Base-by-base conservation (phyloP, 2,888 invertebrate species). In the Macaria notata region DNA sequence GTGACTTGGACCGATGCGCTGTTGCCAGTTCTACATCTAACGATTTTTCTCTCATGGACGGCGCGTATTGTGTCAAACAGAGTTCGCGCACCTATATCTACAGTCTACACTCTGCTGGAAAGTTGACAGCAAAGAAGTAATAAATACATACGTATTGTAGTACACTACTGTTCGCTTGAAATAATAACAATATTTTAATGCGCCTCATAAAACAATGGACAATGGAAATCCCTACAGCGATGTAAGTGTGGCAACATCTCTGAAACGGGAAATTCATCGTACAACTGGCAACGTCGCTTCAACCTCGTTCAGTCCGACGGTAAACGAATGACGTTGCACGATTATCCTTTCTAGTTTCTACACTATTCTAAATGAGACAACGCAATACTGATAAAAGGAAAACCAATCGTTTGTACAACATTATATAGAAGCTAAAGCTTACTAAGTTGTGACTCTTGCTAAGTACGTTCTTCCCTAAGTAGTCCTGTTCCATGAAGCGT, bases 301-400 rank as follows among this genome's bases (percentile, higher is more conserved):
- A 83, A 81, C 83, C 82, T 86, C 83, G 83, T 76, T 81, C 82
- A 78, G 67, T 73, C 77, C 65, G 81, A 82, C 79, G 76, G 79
- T 83, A 78, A 77, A 81, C 80, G 71, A 83, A 81, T 89, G 90
- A 90, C 88, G 89, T 89, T 83, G 87, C 86, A 84, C 77, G 81
- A 84, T 83, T 83, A 87, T 87, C 88, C 87, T 88, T 89, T 88
- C 88, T 87, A 87, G 87, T 85, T 86, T 86, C 82, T 86, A 86
- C 75, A 84, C 73, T 85, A 88, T 79, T 78, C 80, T 84, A 79
- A 84, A 86, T 84, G 86, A 86, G 84, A 87, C 84, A 84, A 85
- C 81, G 83, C 85, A 88, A 89, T 89, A 89, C 89, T 88, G 89
- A 88, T 85, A 83, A 78, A 81, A 83, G 79, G 80, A 86, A 86